phyloP scores from a whole-genome alignment of 1,140 invertebrate species.

The Apis dorsata region DNA sequence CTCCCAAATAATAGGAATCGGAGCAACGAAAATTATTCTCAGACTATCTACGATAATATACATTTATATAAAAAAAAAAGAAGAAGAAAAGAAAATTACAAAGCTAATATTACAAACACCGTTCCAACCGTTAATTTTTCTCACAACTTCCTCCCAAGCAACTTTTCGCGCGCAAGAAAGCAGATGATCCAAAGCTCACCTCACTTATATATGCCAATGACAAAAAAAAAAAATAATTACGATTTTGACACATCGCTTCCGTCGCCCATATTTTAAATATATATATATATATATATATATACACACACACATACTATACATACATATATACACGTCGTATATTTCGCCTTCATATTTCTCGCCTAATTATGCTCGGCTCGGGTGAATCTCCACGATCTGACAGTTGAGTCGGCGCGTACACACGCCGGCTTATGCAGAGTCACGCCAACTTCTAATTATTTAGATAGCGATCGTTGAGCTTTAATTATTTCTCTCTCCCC shows the following conservation, averaged over 20 bases:
- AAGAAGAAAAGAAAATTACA: too few species aligned
- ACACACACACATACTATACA: too few species aligned
- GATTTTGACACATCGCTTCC: constrained; percentile 72
- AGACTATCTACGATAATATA: too few species aligned
- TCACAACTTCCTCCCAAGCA: too few species aligned
- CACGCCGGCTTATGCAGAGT: constrained; percentile 60
- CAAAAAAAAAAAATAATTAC: constrained; percentile 38
- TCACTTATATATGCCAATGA: constrained; percentile 1
- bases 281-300: too few species aligned
- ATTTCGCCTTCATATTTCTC: constrained; percentile 72
- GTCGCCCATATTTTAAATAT: constrained; percentile 68
- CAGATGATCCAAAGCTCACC: too few species aligned
- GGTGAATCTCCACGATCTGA: constrained; percentile 72
- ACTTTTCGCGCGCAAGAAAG: background rate
- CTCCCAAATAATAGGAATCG: too few species aligned
- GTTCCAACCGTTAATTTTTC: too few species aligned
- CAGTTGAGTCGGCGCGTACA: constrained; percentile 55
- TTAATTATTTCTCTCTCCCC: constrained; percentile 60
- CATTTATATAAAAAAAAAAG: too few species aligned
- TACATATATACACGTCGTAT: too few species aligned
- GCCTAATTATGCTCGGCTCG: constrained; percentile 72
- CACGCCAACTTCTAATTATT: constrained; percentile 69
- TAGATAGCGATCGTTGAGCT: constrained; percentile 63
- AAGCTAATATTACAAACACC: too few species aligned
- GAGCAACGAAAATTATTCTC: too few species aligned